phyloP scores from a whole-genome alignment of 2,888 invertebrate species.

The Thera obeliscata region DNA sequence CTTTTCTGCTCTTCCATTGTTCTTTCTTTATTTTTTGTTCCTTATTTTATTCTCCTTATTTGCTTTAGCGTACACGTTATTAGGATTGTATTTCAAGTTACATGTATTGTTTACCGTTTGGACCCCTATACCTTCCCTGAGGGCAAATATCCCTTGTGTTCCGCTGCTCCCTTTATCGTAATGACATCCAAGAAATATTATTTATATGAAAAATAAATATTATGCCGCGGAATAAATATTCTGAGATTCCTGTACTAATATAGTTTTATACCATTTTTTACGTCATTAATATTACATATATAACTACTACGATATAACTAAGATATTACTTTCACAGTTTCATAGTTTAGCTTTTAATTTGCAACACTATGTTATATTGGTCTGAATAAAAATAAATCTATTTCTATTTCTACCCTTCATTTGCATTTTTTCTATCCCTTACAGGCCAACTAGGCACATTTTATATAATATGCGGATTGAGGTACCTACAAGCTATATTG shows the following conservation, averaged over 20 bases:
- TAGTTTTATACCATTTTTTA: too few relatives aligned
- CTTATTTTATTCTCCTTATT: slow-evolving; percentile 4
- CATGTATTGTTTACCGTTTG: slow-evolving; percentile 24
- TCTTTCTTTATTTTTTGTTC: slow-evolving; percentile 1
- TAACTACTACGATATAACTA: too few relatives aligned
- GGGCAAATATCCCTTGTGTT: slow-evolving; percentile 50
- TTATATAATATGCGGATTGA: too few relatives aligned
- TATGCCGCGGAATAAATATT: slow-evolving; percentile 13
- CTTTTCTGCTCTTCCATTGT: background rate
- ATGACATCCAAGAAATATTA: slow-evolving; percentile 47
- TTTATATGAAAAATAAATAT: slow-evolving; percentile 37
- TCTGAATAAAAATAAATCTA: too few relatives aligned
- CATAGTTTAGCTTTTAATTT: too few relatives aligned
- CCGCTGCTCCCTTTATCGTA: slow-evolving; percentile 47
- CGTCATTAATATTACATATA: too few relatives aligned
- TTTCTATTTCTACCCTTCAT: too few relatives aligned
- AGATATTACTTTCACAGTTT: too few relatives aligned
- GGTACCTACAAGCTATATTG: too few relatives aligned
- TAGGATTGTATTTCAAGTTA: slow-evolving; percentile 18
- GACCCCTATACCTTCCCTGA: slow-evolving; percentile 24
- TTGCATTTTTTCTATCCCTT: too few relatives aligned
- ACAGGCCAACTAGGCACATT: too few relatives aligned
- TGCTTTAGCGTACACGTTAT: slow-evolving; percentile 7
- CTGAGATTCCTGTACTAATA: background rate
- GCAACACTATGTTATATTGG: too few relatives aligned